Base-by-base conservation (phyloP, 1,140 invertebrate genomes). In the Camponotus floridanus region DNA sequence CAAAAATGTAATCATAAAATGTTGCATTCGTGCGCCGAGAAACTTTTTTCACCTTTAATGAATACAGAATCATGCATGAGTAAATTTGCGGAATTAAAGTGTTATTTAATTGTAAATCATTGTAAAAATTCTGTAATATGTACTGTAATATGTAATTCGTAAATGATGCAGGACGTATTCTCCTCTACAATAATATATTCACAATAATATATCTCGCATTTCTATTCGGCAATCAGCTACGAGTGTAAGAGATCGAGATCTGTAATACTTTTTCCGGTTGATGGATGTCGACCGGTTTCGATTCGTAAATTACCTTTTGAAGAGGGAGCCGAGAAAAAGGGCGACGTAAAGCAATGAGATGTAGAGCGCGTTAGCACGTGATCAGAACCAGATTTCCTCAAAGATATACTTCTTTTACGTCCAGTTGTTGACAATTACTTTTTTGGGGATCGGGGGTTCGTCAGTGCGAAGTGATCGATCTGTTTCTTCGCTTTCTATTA, bases 301-400 rank as follows among this genome's bases (percentile, higher is more conserved):
- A 91, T 70, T 84, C 83, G 91, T 91, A 91, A 91, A 91, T 91
- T 90, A 88, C 86, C 33, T 88, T 91, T 91, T 91, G 90, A 91
- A 87, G 86, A 89, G 76, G 80, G 68, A 64, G 64, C 18, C 6
- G 26, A 67, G 3, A 45, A 59, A 31, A 42, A 39, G 6, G 70
- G 51, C 11, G 57, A 73, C 21, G 65, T 45, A 31, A 64, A 51
- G 74, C 48, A 68, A 64, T 36, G 33, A 57, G 33, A 45, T 21
- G 55, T 48, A 55, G 48, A 57, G 45, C 64, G 59, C 67, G 70
- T 90, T 70, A 80, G 76, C 65, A 64, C 79, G 86, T 88, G 81
- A 91, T 91, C 76, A 65, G n/a, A 65, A 87, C 79, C 88, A 91
- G 90, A 91, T 91, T 91, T 85, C 48, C 33, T 61, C 67, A 42